A percentile compares a stretch with the other conserved stretches of the same genome.
Evolutionary conservation across 2,888 invertebrate species (phyloP).

Genomic region (Podabrus alpinus): DNA sequence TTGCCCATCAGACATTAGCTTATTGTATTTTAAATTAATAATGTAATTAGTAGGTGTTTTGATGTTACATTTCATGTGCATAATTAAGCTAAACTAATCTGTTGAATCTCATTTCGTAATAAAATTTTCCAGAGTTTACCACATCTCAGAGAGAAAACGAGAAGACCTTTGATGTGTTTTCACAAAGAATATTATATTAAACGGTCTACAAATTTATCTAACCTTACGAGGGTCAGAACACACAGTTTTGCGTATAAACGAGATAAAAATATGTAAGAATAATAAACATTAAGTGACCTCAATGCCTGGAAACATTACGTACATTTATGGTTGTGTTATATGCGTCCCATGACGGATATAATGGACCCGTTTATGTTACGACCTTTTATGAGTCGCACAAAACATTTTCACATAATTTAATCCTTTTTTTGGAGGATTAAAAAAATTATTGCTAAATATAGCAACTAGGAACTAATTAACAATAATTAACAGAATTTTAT

Average conservation of each 20-base stretch:
- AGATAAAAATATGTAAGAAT: neutral
- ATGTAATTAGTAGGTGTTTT: neutral
- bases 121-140: neutral
- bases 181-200: slow-evolving; percentile 2
- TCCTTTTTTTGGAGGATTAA: neutral
- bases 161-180: neutral
- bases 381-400: neutral
- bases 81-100: neutral
- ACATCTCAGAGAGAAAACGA: neutral
- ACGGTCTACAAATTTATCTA: neutral
- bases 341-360: neutral
- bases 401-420: neutral
- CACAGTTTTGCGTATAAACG: neutral
- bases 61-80: neutral
- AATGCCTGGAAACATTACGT: neutral
- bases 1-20: neutral
- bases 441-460: neutral
- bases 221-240: neutral
- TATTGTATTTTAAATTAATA: neutral
- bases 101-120: neutral
- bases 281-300: neutral
- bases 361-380: neutral
- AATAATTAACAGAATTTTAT: neutral
- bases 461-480: neutral
- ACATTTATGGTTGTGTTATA: neutral